Evolutionary conservation across 2,888 invertebrate genomes (phyloP), one percentile per base, ranked within the genome.

Genomic region (Spilarctia lutea): DNA sequence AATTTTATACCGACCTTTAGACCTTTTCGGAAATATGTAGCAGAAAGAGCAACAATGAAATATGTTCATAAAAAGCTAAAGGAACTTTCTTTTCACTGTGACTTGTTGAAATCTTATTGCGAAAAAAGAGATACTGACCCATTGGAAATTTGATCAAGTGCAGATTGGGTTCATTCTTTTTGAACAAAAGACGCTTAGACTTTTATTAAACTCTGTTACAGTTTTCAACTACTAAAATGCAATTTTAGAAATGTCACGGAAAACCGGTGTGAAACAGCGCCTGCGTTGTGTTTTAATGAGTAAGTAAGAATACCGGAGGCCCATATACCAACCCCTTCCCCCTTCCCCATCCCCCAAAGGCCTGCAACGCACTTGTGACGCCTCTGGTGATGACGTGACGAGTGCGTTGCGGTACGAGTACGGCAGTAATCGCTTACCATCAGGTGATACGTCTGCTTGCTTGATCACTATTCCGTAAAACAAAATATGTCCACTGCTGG

Each of bases 81-180:
- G 60, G 45, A 70, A 42, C n/a, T 66, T 71, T 20, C 67, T 60
- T 60, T 72, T 72, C 69, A 63, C 27, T 71, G 52, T 65, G 48
- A 52, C 65, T 74, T 69, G 60, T 71, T 63, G 69, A 71, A 74
- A 69, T 73, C 56, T n/a, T 56, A 70, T 74, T 74, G 69, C 42
- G 65, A 66, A 24, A 52, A 70, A 56, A 27, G 52, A 45, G 33
- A 20, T 39, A 66, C 35, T 39, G 69, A 65, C 69, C 65, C 39
- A 45, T 42, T 68, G 65, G 52, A 69, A 56, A 69, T 74, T 69
- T 65, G 48, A 65, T 69, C 24, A 52, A 65, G 52, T 48, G 48
- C n/a, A 60, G 30, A 68, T 72, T 68, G 30, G n/a, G 67, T 72
- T 60, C 60, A 42, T 24, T 39, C 30, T 56, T 68, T n/a, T 24